phyloP scores from a whole-genome alignment of 2,797 vertebrate genomes.

The Tarsius wallacei region DNA sequence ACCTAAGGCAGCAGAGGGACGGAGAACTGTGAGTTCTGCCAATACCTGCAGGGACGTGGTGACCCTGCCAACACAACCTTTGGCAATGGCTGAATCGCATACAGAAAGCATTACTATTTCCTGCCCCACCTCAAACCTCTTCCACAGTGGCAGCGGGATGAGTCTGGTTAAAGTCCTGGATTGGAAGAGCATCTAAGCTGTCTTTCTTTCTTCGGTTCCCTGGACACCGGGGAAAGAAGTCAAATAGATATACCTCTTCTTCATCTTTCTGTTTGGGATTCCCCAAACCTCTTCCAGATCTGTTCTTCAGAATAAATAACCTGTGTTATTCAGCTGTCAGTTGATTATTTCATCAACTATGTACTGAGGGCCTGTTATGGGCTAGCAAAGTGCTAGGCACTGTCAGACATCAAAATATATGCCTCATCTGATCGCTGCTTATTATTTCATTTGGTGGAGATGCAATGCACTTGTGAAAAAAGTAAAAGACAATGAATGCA shows the following conservation, averaged over 20 bases:
- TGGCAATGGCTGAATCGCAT: background rate
- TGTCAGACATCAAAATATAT: background rate
- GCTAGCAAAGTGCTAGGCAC: background rate
- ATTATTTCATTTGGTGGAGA: background rate
- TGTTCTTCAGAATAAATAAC: background rate
- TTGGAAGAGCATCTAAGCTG: background rate
- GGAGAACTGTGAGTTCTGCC: background rate
- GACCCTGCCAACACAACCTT: background rate
- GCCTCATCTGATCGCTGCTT: background rate
- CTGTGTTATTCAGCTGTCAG: background rate
- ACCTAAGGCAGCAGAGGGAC: background rate
- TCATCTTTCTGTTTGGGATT: background rate
- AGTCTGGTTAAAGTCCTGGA: background rate
- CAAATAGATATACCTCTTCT: background rate
- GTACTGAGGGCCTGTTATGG: background rate
- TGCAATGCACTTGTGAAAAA: rapidly evolving
- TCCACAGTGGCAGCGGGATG: background rate
- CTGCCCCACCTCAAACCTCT: background rate
- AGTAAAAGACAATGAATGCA: background rate
- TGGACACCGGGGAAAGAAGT: background rate
- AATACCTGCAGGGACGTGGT: rapidly evolving
- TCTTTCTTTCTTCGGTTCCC: background rate
- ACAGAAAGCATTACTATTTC: background rate
- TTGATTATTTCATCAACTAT: background rate
- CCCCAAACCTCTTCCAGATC: background rate